phyloP scores from a whole-genome alignment of 2,113 vertebrate genomes.

The Actenoides lindsayi region DNA sequence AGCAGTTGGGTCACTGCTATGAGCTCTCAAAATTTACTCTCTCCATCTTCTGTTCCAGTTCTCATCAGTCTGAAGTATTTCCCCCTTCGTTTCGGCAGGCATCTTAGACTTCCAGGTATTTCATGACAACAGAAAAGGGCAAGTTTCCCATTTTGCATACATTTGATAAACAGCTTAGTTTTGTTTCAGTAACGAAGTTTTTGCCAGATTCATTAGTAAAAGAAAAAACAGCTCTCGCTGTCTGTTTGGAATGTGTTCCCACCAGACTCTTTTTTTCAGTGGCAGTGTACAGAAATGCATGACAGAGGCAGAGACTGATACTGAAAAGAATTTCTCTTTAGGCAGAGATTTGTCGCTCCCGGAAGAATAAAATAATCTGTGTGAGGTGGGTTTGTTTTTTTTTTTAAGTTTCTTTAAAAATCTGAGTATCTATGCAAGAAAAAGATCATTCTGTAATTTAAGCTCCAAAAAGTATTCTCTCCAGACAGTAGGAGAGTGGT shows the following conservation, averaged over 20 bases:
- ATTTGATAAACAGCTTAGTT: background rate
- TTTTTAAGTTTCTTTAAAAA: background rate
- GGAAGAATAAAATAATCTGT: background rate
- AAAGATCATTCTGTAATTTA: background rate
- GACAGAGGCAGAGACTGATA: background rate
- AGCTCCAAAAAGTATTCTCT: background rate
- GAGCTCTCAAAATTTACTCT: background rate
- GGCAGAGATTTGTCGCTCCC: background rate
- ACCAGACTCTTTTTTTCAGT: background rate
- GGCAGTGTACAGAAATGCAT: background rate
- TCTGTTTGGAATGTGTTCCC: background rate
- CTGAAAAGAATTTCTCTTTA: background rate
- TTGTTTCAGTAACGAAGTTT: background rate
- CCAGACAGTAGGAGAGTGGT: background rate
- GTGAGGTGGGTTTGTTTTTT: background rate
- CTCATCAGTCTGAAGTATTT: background rate
- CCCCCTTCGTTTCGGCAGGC: background rate
- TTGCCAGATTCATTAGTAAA: background rate
- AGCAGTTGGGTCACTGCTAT: background rate
- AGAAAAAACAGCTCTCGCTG: background rate
- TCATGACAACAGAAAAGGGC: background rate
- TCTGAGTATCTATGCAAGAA: background rate
- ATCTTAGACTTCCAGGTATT: background rate
- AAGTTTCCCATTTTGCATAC: background rate
- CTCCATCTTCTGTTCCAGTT: background rate